Evolutionary conservation across 2,113 vertebrate genomes (phyloP).

Genomic region (Mesocricetus auratus): DNA sequence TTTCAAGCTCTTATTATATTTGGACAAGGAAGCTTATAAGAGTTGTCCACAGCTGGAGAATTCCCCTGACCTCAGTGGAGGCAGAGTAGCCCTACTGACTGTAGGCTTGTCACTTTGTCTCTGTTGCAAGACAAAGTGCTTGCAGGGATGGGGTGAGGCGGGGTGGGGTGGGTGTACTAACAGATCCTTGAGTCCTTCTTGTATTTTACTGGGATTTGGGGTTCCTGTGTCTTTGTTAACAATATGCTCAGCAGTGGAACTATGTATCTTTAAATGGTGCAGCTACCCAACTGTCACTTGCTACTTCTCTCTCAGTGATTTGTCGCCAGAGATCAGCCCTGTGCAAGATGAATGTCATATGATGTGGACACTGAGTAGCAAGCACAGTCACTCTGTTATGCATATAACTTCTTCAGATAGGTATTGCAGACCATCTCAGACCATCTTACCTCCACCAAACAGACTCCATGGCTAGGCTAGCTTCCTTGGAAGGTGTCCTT

Average conservation of each 20-base stretch:
- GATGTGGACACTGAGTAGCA: not conserved
- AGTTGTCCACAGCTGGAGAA: not conserved
- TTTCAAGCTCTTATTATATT: conserved; percentile 23
- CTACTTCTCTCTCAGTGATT: not conserved
- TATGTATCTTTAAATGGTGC: conserved; percentile 8
- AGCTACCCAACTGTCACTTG: not conserved
- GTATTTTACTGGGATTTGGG: conserved; percentile 34
- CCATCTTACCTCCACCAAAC: not conserved
- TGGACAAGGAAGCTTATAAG: not conserved
- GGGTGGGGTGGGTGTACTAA: not conserved
- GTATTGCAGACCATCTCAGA: not conserved
- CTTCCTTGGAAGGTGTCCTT: not conserved
- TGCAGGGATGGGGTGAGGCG: not conserved
- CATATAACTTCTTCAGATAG: not conserved
- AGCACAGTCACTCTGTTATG: not conserved
- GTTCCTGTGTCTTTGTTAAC: not conserved
- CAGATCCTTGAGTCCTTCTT: not conserved
- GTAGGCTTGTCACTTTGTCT: conserved; percentile 13
- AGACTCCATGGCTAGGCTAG: not conserved
- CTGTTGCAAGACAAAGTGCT: not conserved
- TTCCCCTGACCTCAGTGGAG: not conserved
- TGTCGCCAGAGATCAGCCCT: not conserved
- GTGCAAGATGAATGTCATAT: not conserved
- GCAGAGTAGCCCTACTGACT: not conserved
- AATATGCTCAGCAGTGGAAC: conserved; percentile 34